Evolutionary conservation across 35 echinoderm and acorn worm genomes (phyloP), one percentile per base, ranked within the genome.

Genomic region (Acanthaster planci): DNA sequence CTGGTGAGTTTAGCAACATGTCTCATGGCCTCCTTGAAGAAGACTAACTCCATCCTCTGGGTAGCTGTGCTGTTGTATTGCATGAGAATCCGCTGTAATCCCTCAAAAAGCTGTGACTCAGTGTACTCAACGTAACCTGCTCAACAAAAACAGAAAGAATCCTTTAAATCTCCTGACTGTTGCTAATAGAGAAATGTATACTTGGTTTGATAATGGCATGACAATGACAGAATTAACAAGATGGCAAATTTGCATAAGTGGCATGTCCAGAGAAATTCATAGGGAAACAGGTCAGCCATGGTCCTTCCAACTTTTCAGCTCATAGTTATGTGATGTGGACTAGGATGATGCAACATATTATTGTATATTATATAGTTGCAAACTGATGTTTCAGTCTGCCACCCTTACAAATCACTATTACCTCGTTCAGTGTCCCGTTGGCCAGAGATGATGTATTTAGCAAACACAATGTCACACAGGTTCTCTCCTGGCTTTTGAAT

Each of bases 1-100:
- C 95, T 97, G 53, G 95, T 84, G 17, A 93, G 79, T 51, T 85
- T 87, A 36, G 95, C 85, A 37, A 97, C 81, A 40, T 97, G 95
- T 72, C 67, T 58, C 17, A 97, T 85, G 8, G 95, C 81, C 51
- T 90, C 91, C 31, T 92, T 81, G 54, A 97, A 97, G 81, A 97
- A 93, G 40, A 92, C 91, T 47, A 93, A 57, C 32, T 97, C 87
- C 91, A 97, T 93, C 51, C 86, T 83, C 16, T 81, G 78, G 37
- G 79, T 31, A 39, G 88, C 79, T 35, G 60, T 90, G 0, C 82
- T 88, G 76, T 97, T 97, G 80, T 87, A 97, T 30, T 87, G 83
- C 32, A 72, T 42, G 27, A 97, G 59, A 37, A 81, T 60, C 18
- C 50, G 83, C 87, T 88, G 82, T 38, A 93, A 75, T 9, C 90